These are phyloP conservation scores for Byasa hedistus DNA, from an alignment of 2,888 invertebrate species.

Conservation along the genomic window DNA sequence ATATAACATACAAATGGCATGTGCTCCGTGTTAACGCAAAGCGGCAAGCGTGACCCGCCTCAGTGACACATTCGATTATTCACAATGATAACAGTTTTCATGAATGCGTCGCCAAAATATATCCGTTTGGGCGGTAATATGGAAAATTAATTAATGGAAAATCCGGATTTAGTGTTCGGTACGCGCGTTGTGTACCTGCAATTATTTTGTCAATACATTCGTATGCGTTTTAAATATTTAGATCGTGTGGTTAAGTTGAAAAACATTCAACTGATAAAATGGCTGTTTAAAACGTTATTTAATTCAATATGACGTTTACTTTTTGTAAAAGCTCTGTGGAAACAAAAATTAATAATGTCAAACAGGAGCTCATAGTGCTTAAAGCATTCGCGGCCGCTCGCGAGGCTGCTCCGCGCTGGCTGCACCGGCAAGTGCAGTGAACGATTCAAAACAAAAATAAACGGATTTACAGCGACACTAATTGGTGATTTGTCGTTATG, in stretches of 20 bases:
- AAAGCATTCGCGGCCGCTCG: no score
- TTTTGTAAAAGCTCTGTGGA: no score
- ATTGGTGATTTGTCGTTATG: slow-evolving; percentile 3
- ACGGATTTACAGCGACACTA: slow-evolving; percentile 1
- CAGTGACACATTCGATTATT: slow-evolving; percentile 28
- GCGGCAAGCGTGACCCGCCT: background rate
- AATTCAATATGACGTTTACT: no score
- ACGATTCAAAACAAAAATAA: background rate
- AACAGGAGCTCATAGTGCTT: no score
- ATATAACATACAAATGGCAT: no score
- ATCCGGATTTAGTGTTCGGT: slow-evolving; percentile 1
- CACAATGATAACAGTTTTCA: slow-evolving; percentile 20
- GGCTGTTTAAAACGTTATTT: no score
- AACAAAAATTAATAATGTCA: no score
- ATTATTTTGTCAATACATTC: slow-evolving; percentile 16
- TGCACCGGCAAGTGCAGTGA: no score
- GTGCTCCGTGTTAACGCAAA: no score
- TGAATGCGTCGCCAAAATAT: slow-evolving; percentile 25
- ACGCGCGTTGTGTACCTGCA: background rate
- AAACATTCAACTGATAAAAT: no score
- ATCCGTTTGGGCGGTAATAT: slow-evolving; percentile 23
- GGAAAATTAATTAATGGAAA: slow-evolving; percentile 29
- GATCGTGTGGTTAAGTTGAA: background rate
- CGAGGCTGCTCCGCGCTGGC: no score
- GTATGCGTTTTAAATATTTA: background rate